phyloP scores from a whole-genome alignment of 2,797 vertebrate species.

The Hozukius guyotensis region DNA sequence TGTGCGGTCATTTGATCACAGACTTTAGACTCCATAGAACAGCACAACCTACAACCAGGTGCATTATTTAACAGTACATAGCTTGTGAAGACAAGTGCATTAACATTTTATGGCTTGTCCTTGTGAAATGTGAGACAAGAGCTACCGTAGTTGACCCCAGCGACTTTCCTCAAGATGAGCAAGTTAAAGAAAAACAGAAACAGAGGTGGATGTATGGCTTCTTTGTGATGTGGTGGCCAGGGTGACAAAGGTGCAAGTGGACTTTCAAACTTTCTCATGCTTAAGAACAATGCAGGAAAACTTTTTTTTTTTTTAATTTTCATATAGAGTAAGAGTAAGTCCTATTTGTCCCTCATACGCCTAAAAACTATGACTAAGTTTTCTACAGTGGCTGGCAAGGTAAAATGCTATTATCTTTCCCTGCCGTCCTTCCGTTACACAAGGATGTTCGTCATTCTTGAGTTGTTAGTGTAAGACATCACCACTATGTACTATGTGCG shows the following conservation, averaged over 20 bases:
- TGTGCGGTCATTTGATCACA: constrained; percentile 17
- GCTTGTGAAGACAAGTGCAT: constrained; percentile 49
- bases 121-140: constrained; percentile 63
- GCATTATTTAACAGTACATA: constrained; percentile 63
- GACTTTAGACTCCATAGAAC: background rate
- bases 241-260: background rate
- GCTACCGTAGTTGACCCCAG: constrained; percentile 23
- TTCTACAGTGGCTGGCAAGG: background rate
- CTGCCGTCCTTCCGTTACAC: background rate
- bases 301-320: no score
- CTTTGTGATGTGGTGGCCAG: background rate
- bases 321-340: no score
- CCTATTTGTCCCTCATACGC: background rate
- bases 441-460: background rate
- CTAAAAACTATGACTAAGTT: background rate
- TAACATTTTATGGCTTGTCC: constrained; percentile 68
- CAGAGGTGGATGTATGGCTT: background rate
- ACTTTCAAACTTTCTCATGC: background rate
- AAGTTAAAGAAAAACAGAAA: background rate
- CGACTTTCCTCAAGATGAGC: background rate
- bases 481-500: no score
- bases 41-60: constrained; percentile 4
- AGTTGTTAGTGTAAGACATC: background rate
- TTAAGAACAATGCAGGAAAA: background rate
- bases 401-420: background rate